phyloP scores from a whole-genome alignment of 2,113 vertebrate species.

The Thinocorus orbignyianus region DNA sequence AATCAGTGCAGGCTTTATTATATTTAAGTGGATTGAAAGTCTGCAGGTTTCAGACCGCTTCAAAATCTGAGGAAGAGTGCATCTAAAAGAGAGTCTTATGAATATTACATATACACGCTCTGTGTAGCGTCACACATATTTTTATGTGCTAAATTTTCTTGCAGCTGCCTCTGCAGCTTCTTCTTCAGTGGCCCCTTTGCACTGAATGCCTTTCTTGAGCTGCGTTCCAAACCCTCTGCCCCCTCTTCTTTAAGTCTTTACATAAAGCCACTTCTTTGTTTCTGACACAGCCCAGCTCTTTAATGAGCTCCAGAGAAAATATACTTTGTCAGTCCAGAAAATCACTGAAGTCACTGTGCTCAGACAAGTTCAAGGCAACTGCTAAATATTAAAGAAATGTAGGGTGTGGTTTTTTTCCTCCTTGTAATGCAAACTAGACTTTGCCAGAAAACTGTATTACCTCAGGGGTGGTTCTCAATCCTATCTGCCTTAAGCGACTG shows the following conservation, averaged over 20 bases:
- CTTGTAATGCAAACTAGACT: neutral
- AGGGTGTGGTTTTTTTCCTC: neutral
- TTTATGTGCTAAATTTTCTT: constrained; percentile 32
- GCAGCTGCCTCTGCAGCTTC: neutral
- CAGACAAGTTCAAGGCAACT: neutral
- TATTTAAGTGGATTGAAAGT: constrained; percentile 64
- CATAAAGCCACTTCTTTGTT: neutral
- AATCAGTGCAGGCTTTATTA: constrained; percentile 59
- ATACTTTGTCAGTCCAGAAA: neutral
- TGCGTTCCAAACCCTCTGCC: neutral
- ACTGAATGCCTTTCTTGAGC: neutral
- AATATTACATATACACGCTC: constrained; percentile 11
- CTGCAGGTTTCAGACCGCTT: constrained; percentile 60
- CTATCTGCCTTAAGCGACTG: neutral
- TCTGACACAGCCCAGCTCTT: neutral
- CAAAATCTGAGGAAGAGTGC: constrained; percentile 31
- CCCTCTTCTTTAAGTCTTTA: neutral
- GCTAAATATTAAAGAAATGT: neutral
- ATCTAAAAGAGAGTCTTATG: constrained; percentile 38
- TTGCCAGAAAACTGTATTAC: neutral
- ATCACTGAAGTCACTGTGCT: neutral
- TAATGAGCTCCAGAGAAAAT: constrained; percentile 14
- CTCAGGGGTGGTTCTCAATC: neutral
- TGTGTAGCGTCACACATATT: neutral
- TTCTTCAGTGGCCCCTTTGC: neutral